These are phyloP conservation scores for Acleris sparsana DNA, from an alignment of 2,888 invertebrate species.

Conservation along the genomic window DNA sequence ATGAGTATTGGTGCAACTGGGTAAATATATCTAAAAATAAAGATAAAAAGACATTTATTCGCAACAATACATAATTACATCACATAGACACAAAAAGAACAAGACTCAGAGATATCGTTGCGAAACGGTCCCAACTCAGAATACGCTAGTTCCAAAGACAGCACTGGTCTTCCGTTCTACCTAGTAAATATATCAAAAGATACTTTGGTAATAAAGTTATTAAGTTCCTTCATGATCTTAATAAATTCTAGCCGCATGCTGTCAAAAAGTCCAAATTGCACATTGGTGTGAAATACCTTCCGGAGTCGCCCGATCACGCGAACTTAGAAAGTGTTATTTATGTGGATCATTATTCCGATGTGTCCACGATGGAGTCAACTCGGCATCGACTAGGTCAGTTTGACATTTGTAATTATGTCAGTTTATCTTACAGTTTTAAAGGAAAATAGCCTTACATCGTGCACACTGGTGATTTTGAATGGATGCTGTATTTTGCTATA, in stretches of 20 bases:
- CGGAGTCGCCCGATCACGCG: conserved; percentile 13
- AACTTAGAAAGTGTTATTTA: conserved; percentile 32
- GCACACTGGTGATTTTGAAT: background rate
- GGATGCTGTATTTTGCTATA: too few species aligned
- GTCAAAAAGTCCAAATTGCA: background rate
- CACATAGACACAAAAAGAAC: too few species aligned
- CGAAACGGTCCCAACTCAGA: too few species aligned
- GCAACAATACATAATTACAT: too few species aligned
- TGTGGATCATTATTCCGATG: background rate
- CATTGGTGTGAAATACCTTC: conserved; percentile 16
- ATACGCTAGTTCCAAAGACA: too few species aligned
- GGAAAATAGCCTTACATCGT: background rate
- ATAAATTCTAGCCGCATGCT: background rate
- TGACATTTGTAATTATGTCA: background rate
- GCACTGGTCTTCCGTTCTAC: too few species aligned
- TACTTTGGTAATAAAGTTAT: too few species aligned
- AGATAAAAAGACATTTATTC: too few species aligned
- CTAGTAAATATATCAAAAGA: too few species aligned
- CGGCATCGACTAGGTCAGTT: background rate
- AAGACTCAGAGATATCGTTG: too few species aligned
- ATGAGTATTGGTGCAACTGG: too few species aligned
- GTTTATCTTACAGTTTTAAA: background rate
- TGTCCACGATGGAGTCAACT: conserved; percentile 8
- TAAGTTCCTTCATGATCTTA: background rate
- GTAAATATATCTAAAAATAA: too few species aligned